These are phyloP conservation scores for Glossophaga mutica DNA, from an alignment of 2,797 vertebrate genomes.

Conservation along the genomic window DNA sequence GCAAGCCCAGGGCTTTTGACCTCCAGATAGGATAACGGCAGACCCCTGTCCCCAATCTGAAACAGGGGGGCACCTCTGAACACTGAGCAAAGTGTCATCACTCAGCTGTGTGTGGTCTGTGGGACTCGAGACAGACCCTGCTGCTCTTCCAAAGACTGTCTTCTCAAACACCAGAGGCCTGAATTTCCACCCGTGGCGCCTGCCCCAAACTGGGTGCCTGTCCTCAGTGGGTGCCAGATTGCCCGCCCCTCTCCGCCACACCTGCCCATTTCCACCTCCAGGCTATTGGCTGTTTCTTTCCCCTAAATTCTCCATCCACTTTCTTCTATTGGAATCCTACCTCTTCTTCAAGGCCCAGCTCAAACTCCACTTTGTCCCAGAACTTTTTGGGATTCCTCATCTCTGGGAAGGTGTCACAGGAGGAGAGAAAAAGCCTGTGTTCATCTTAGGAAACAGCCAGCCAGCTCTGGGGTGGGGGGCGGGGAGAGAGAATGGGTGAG, in stretches of 20 bases:
- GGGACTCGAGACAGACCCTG: not conserved
- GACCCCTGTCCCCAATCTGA: not conserved
- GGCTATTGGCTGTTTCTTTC: not conserved
- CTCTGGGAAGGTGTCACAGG: not conserved
- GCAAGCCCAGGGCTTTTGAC: not conserved
- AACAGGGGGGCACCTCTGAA: not conserved
- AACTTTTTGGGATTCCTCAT: not conserved
- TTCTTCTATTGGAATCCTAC: not conserved
- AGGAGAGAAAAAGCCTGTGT: not conserved
- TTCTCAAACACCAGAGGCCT: not conserved
- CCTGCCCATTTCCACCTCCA: not conserved
- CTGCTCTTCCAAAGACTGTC: not conserved
- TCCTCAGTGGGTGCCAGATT: not conserved
- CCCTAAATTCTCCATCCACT: not conserved
- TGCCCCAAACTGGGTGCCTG: not conserved
- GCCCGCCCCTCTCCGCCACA: accelerated
- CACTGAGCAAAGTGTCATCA: not conserved
- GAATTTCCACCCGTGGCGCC: accelerated
- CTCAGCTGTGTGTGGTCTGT: not conserved
- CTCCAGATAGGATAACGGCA: not conserved
- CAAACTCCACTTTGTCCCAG: not conserved
- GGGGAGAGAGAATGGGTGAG: not conserved
- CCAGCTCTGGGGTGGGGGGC: not conserved
- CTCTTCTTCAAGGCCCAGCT: not conserved
- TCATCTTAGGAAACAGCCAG: not conserved